These are phyloP conservation scores for Triops longicaudatus DNA, from an alignment of 1,140 invertebrate genomes.

Conservation along the genomic window DNA sequence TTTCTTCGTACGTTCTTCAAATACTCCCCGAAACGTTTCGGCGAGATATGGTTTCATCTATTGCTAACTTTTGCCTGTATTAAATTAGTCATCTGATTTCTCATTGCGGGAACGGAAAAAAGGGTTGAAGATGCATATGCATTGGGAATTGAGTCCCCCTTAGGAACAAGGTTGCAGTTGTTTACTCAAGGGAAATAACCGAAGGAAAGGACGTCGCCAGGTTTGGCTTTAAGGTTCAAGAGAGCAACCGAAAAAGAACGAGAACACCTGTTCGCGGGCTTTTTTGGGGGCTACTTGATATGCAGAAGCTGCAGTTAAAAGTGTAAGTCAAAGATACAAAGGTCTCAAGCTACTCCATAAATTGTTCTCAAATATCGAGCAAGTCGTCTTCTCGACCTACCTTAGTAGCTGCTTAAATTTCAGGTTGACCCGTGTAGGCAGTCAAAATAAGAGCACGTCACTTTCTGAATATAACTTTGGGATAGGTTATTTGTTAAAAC, in stretches of 20 bases:
- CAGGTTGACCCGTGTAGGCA: not conserved
- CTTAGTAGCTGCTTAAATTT: not conserved
- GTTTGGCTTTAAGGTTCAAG: not conserved
- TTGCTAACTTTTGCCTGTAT: not conserved
- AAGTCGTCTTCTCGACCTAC: not conserved
- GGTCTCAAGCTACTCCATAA: not conserved
- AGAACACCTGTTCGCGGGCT: conserved; percentile 3
- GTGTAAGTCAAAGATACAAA: conserved; percentile 7
- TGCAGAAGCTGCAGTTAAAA: conserved; percentile 9
- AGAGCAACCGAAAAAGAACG: not conserved
- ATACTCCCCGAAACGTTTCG: not conserved
- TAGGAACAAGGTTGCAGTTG: not conserved
- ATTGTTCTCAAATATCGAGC: not conserved
- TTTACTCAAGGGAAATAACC: not conserved
- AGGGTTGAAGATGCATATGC: not conserved
- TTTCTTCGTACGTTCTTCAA: not conserved
- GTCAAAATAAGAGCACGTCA: too few relatives aligned
- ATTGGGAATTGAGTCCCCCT: not conserved
- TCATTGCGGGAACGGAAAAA: not conserved
- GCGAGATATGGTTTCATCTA: not conserved
- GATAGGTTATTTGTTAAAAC: too few relatives aligned
- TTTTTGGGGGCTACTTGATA: not conserved
- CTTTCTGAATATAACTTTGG: too few relatives aligned
- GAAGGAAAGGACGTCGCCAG: not conserved
- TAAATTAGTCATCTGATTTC: not conserved